These are phyloP conservation scores for Marmota flaviventris DNA, from an alignment of 2,113 vertebrate species.

Conservation along the genomic window DNA sequence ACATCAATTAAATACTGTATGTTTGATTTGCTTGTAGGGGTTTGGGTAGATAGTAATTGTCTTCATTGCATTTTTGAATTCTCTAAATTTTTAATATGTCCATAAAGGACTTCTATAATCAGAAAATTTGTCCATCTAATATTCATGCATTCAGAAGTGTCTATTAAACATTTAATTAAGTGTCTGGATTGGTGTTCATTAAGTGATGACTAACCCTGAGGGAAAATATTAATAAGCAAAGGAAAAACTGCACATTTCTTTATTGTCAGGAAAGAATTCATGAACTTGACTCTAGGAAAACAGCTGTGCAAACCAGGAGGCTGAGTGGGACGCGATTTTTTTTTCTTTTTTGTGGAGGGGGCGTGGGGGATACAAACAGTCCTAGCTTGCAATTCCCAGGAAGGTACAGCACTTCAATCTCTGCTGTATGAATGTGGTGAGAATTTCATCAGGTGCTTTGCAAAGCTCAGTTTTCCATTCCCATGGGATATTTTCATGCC, in stretches of 20 bases:
- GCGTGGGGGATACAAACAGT: neutral
- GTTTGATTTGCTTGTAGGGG: neutral
- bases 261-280: slow-evolving; percentile 38
- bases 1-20: neutral
- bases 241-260: slow-evolving; percentile 9
- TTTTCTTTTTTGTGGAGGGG: neutral
- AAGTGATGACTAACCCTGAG: neutral
- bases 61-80: neutral
- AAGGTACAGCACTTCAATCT: neutral
- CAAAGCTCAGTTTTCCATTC: neutral
- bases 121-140: neutral
- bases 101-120: slow-evolving; percentile 13
- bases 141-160: neutral
- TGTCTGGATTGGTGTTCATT: neutral
- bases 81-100: neutral
- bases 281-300: slow-evolving; percentile 28
- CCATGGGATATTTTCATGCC: neutral
- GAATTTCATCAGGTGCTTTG: slow-evolving; percentile 66
- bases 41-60: neutral
- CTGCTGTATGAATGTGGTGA: neutral
- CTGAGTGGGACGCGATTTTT: neutral
- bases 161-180: slow-evolving; percentile 16
- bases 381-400: neutral
- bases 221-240: slow-evolving; percentile 52
- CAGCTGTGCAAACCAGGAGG: slow-evolving; percentile 57